phyloP scores from a whole-genome alignment of 2,888 invertebrate species.

The Acronicta alni region DNA sequence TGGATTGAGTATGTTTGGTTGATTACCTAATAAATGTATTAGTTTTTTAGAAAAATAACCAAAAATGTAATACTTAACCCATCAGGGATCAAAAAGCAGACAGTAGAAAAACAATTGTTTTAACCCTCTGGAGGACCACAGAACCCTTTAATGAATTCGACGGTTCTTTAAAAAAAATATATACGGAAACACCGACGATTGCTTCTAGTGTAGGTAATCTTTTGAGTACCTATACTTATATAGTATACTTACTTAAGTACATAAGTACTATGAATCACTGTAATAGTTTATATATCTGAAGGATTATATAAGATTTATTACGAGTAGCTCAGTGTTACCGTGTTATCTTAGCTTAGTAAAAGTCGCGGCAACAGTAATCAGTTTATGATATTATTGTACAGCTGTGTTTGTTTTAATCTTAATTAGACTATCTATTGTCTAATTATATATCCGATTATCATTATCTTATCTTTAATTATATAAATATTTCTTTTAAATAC shows the following conservation, averaged over 20 bases:
- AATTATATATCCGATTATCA: neutral
- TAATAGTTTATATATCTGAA: constrained; percentile 9
- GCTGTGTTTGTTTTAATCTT: constrained; percentile 3
- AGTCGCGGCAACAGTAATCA: constrained; percentile 42
- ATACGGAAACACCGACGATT: too few species aligned
- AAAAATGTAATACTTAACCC: too few species aligned
- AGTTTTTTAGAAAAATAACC: too few species aligned
- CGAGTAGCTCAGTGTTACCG: constrained; percentile 10
- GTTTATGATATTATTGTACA: constrained; percentile 14
- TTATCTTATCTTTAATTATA: neutral
- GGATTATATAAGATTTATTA: constrained; percentile 31
- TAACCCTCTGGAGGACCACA: too few species aligned
- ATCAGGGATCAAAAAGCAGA: too few species aligned
- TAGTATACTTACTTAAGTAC: neutral
- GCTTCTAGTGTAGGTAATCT: neutral
- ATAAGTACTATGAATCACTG: constrained; percentile 21
- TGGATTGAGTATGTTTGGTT: too few species aligned
- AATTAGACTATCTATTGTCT: neutral
- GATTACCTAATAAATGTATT: too few species aligned
- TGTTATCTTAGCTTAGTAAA: constrained; percentile 26
- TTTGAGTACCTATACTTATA: neutral
- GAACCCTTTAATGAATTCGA: too few species aligned
- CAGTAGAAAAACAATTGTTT: too few species aligned
- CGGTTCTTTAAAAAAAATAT: too few species aligned
- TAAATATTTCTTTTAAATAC: too few species aligned